A percentile compares a stretch with the other conserved stretches of the same genome.
These are phyloP conservation scores for Paracanthobrama guichenoti DNA, from an alignment of 2,113 vertebrate genomes.

Conservation along the genomic window DNA sequence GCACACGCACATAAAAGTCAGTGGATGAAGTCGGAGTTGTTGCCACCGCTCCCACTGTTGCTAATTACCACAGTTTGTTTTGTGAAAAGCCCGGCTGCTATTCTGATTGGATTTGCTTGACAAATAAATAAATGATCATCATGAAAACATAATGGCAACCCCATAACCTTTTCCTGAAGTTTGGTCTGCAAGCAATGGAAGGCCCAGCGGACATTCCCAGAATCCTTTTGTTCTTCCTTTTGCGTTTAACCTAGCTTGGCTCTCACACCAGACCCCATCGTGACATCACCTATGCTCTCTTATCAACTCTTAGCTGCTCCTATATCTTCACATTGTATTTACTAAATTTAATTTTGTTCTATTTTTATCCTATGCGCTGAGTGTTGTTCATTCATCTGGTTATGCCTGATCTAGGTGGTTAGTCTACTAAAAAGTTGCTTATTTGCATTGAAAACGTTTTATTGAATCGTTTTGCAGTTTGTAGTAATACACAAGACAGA, in stretches of 20 bases:
- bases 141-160: conserved; percentile 77
- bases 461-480: background rate
- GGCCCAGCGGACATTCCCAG: conserved; percentile 50
- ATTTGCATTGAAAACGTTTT: background rate
- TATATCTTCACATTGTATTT: background rate
- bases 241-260: conserved; percentile 40
- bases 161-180: conserved; percentile 69
- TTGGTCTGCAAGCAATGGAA: conserved; percentile 56
- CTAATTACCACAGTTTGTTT: conserved; percentile 77
- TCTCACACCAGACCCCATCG: background rate
- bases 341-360: conserved; percentile 6
- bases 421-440: background rate
- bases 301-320: background rate
- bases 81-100: conserved; percentile 67
- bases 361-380: no score
- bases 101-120: conserved; percentile 78
- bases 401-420: background rate
- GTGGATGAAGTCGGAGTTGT: conserved; percentile 65
- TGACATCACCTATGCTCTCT: conserved; percentile 31
- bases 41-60: conserved; percentile 77
- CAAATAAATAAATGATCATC: conserved; percentile 80
- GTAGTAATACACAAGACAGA: no score
- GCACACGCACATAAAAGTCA: conserved; percentile 69
- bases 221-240: conserved; percentile 55
- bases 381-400: background rate